A percentile compares a stretch with the other conserved stretches of the same genome.
Conservation (phyloP, 1,140 invertebrate genomes). For the Aphelinus certus region DNA sequence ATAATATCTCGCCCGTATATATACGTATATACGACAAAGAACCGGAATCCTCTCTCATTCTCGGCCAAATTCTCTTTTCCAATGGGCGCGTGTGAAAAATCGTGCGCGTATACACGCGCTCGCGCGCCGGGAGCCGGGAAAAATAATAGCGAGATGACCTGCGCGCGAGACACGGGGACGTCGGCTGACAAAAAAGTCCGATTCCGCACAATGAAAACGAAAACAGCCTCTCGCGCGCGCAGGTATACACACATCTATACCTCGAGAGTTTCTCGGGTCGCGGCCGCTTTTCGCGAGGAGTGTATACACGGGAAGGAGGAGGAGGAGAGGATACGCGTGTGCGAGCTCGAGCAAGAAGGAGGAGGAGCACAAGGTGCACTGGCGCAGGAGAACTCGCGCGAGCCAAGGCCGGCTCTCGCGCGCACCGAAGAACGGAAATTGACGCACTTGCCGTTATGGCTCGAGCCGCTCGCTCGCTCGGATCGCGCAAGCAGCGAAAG, state of each 20-base stretch:
- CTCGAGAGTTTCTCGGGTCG: too few relatives aligned
- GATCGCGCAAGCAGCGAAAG: not conserved
- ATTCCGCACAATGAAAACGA: too few relatives aligned
- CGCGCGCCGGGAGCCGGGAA: too few relatives aligned
- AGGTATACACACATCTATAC: too few relatives aligned
- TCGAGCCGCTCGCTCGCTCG: too few relatives aligned
- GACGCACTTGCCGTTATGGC: slow-evolving; percentile 42
- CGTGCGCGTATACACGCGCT: slow-evolving; percentile 34
- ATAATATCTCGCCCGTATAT: not conserved
- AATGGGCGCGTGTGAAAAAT: slow-evolving; percentile 34
- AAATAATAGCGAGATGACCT: too few relatives aligned
- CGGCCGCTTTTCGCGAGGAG: too few relatives aligned
- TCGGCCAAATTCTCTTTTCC: not conserved
- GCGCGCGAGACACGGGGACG: too few relatives aligned
- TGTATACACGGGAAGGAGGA: not conserved
- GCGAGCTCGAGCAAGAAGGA: not conserved
- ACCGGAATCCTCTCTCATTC: slow-evolving; percentile 3
- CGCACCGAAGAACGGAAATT: slow-evolving; percentile 37
- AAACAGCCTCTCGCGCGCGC: too few relatives aligned
- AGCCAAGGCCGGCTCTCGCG: slow-evolving; percentile 6
- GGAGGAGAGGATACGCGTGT: not conserved
- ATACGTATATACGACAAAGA: not conserved
- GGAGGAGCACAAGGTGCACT: not conserved
- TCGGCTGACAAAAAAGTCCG: too few relatives aligned
- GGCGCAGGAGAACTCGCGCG: not conserved